These are phyloP conservation scores for Octopus sinensis DNA, from an alignment of 1,140 invertebrate genomes.

Conservation along the genomic window DNA sequence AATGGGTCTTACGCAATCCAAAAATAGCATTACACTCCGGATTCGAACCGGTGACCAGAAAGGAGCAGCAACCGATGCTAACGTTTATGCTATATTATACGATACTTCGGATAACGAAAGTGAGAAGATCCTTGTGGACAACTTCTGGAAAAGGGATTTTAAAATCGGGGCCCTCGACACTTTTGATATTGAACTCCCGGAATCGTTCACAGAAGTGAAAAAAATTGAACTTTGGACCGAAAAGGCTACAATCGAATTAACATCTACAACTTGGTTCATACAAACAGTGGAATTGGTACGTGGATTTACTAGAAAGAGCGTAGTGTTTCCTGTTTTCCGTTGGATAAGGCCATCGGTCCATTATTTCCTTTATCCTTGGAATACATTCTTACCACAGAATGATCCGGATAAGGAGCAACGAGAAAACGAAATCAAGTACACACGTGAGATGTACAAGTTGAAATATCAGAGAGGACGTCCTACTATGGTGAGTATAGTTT, in stretches of 20 bases:
- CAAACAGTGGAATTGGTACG: slow-evolving; percentile 56
- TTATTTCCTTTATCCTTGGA: slow-evolving; percentile 50
- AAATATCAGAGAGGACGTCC: neutral
- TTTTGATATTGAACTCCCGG: slow-evolving; percentile 9
- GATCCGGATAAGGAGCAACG: slow-evolving; percentile 44
- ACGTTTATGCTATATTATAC: neutral
- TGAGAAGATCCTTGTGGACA: neutral
- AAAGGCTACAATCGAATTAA: slow-evolving; percentile 35
- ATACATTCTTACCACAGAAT: slow-evolving; percentile 53
- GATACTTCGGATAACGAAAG: neutral
- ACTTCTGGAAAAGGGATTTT: neutral
- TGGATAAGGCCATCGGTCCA: slow-evolving; percentile 30
- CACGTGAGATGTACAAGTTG: slow-evolving; percentile 36
- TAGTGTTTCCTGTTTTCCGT: slow-evolving; percentile 40
- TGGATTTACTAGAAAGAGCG: slow-evolving; percentile 46
- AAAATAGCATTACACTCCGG: no score
- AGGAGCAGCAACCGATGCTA: neutral
- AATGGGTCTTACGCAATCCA: no score
- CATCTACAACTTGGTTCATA: slow-evolving; percentile 56
- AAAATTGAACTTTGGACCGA: slow-evolving; percentile 31
- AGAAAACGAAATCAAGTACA: slow-evolving; percentile 46
- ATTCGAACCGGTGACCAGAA: neutral
- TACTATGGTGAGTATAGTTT: neutral
- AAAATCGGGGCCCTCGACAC: neutral
- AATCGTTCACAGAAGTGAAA: slow-evolving; percentile 26